Conservation (phyloP, 1,140 invertebrate species). For the Littorina saxatilis region DNA sequence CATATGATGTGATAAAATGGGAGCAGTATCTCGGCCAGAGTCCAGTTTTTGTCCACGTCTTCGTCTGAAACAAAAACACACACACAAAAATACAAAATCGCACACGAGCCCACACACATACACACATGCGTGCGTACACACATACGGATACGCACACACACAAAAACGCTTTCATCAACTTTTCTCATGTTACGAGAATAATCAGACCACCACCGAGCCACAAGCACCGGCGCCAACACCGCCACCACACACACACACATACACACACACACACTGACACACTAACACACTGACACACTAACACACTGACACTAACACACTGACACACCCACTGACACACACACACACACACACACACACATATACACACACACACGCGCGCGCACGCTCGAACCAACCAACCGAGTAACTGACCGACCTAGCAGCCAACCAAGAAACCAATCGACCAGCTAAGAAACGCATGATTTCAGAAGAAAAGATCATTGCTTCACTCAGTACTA, state of each 20-base stretch:
- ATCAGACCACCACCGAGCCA: too few relatives aligned
- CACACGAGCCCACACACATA: slow-evolving; percentile 11
- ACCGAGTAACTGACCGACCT: too few relatives aligned
- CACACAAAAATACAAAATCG: not conserved
- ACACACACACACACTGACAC: too few relatives aligned
- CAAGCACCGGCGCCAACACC: too few relatives aligned
- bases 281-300: too few relatives aligned
- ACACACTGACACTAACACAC: slow-evolving; percentile 21
- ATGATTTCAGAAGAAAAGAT: too few relatives aligned
- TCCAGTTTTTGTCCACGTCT: not conserved
- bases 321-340: not conserved
- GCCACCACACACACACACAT: not conserved
- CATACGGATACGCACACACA: too few relatives aligned
- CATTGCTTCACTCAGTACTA: too few relatives aligned
- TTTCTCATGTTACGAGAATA: too few relatives aligned
- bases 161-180: too few relatives aligned
- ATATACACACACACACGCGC: not conserved
- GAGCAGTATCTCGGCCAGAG: not conserved
- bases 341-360: not conserved
- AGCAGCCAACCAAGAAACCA: not conserved
- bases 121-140: too few relatives aligned
- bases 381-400: not conserved
- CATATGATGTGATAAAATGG: slow-evolving; percentile 1
- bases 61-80: slow-evolving; percentile 25
- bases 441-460: not conserved